These are phyloP conservation scores for Triplophysa tibetana DNA, from an alignment of 2,113 vertebrate species.

Conservation along the genomic window DNA sequence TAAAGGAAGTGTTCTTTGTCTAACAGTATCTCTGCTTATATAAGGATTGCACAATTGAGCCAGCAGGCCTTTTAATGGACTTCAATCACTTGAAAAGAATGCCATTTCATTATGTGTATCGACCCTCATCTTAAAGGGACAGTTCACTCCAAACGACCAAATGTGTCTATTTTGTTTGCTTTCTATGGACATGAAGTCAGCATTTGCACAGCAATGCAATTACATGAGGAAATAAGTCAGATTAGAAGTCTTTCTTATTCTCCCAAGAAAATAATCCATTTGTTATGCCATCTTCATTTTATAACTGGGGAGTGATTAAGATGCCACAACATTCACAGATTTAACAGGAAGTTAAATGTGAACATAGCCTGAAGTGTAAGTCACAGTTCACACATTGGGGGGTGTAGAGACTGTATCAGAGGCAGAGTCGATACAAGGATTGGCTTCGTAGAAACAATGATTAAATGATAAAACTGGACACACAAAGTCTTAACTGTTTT, in stretches of 20 bases:
- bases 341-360: conserved; percentile 36
- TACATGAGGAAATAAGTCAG: too few species aligned
- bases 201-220: too few species aligned
- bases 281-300: too few species aligned
- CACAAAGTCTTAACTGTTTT: neutral
- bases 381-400: conserved; percentile 36
- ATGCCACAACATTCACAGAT: neutral
- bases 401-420: conserved; percentile 17
- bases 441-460: neutral
- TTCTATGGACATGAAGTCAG: too few species aligned
- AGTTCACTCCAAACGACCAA: neutral
- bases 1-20: neutral
- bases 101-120: neutral
- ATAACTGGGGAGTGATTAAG: neutral
- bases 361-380: conserved; percentile 26
- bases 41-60: conserved; percentile 8
- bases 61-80: neutral
- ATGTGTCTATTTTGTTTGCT: too few species aligned
- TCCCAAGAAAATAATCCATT: neutral
- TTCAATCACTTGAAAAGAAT: neutral
- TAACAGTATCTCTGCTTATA: neutral
- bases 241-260: neutral
- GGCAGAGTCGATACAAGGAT: conserved; percentile 1
- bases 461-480: conserved; percentile 43
- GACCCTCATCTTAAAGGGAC: neutral